phyloP scores from a whole-genome alignment of 2,797 vertebrate species.

The Neosilurus mollespiculum region DNA sequence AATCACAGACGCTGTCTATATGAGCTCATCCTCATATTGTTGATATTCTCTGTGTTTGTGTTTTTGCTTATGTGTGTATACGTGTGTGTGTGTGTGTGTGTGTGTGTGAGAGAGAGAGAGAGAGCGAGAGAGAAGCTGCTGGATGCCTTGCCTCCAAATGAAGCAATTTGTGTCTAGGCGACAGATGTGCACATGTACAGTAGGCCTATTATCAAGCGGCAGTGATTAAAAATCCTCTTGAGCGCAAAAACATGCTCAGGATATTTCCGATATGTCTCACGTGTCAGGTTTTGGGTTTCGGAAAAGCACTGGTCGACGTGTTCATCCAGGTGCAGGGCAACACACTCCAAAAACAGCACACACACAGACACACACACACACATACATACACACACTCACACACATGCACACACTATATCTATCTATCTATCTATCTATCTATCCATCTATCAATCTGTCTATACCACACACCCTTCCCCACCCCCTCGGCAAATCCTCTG shows the following conservation, averaged over 20 bases:
- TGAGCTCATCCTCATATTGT: conserved; percentile 44
- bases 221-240: conserved; percentile 68
- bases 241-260: conserved; percentile 44
- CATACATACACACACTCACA: conserved; percentile 39
- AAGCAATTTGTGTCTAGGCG: conserved; percentile 74
- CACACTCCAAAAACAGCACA: background rate
- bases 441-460: no score
- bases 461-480: conserved; percentile 43
- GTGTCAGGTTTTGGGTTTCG: background rate
- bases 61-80: background rate
- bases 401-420: conserved; percentile 36
- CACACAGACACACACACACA: background rate
- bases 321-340: background rate
- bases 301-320: background rate
- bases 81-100: conserved; percentile 46
- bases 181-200: conserved; percentile 71
- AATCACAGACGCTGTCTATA: background rate
- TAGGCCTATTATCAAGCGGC: conserved; percentile 69
- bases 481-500: conserved; percentile 55
- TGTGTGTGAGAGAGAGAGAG: background rate
- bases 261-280: conserved; percentile 32
- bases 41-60: conserved; percentile 59
- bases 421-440: background rate
- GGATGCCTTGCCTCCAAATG: conserved; percentile 62
- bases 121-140: conserved; percentile 27